Conservation (phyloP, 2,113 vertebrate species). For the Taurulus bubalis region DNA sequence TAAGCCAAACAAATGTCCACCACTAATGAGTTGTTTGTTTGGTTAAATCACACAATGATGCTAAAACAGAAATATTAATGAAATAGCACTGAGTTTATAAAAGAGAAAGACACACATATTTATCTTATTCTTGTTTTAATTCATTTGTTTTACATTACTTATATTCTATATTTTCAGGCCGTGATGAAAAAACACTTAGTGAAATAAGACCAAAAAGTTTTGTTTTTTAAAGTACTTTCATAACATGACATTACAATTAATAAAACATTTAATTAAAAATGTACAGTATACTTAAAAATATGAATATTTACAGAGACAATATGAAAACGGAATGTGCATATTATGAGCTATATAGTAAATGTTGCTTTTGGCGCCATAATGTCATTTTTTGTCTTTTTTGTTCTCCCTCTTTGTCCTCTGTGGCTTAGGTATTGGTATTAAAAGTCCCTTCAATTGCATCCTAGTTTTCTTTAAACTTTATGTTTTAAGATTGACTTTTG, state of each 20-base stretch:
- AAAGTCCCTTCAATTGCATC: too few relatives aligned
- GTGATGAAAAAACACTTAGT: background rate
- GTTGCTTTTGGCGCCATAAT: too few relatives aligned
- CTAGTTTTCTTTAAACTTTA: background rate
- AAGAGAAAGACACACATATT: too few relatives aligned
- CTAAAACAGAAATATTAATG: background rate
- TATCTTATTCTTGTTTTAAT: slow-evolving; percentile 1
- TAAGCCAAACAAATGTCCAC: background rate
- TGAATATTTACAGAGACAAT: background rate
- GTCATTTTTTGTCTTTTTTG: too few relatives aligned
- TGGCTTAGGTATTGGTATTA: too few relatives aligned
- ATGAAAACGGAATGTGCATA: too few relatives aligned
- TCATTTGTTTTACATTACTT: too few relatives aligned
- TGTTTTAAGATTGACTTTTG: background rate
- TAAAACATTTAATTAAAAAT: background rate
- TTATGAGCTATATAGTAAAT: too few relatives aligned
- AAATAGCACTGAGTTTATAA: too few relatives aligned
- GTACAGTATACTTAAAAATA: too few relatives aligned
- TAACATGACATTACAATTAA: background rate
- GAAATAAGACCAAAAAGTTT: background rate
- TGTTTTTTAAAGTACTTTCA: background rate
- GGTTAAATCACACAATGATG: background rate
- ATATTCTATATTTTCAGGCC: background rate
- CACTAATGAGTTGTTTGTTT: background rate
- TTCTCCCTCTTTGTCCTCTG: too few relatives aligned